phyloP scores from a whole-genome alignment of 2,797 vertebrate genomes.

The Aphelocoma californica region DNA sequence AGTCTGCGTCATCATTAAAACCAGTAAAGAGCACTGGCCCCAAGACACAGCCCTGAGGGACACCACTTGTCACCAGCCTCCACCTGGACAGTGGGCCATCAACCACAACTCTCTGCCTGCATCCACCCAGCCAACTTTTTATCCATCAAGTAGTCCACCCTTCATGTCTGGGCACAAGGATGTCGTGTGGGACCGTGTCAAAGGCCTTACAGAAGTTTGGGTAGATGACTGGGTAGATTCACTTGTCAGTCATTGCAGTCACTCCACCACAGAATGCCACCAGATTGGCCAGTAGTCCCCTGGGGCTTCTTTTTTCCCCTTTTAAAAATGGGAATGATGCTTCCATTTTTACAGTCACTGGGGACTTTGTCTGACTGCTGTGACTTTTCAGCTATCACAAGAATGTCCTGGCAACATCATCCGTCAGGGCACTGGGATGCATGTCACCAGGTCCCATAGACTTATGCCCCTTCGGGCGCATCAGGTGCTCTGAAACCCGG shows the following conservation, averaged over 20 bases:
- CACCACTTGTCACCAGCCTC: no score
- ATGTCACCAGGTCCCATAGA: not conserved
- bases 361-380: not conserved
- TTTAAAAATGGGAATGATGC: not conserved
- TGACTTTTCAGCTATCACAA: not conserved
- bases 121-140: not conserved
- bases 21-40: rapidly evolving
- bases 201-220: not conserved
- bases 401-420: no score
- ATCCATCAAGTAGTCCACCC: not conserved
- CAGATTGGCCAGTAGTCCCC: not conserved
- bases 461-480: not conserved
- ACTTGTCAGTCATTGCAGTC: not conserved
- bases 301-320: not conserved
- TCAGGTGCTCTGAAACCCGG: not conserved
- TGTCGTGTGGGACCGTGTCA: rapidly evolving
- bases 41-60: not conserved
- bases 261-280: not conserved
- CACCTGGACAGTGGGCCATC: no score
- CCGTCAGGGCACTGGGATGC: no score
- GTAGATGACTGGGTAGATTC: not conserved
- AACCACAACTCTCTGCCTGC: not conserved
- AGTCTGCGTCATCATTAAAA: not conserved
- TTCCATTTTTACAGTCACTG: not conserved
- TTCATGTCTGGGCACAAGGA: not conserved